Conservation (phyloP, 2,113 vertebrate genomes). For the Takifugu flavidus region DNA sequence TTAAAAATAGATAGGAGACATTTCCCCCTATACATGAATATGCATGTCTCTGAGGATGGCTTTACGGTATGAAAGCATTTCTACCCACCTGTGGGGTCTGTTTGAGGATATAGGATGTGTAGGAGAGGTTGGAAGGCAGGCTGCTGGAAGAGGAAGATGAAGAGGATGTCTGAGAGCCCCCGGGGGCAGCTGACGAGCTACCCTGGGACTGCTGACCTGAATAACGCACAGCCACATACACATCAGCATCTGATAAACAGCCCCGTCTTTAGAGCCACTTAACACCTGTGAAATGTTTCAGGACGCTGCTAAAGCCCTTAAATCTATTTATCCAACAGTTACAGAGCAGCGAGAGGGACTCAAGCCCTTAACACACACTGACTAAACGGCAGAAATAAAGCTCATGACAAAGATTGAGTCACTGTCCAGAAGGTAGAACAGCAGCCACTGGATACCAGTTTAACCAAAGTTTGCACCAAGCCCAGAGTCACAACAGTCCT, state of each 20-base stretch:
- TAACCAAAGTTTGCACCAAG: slow-evolving; percentile 11
- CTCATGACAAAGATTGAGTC: slow-evolving; percentile 23
- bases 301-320: slow-evolving; percentile 2
- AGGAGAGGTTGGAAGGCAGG: slow-evolving; percentile 90
- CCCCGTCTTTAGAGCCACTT: background rate
- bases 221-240: slow-evolving; percentile 50
- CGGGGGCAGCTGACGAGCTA: slow-evolving; percentile 61
- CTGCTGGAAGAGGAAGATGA: slow-evolving; percentile 79
- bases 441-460: slow-evolving; percentile 12
- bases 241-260: slow-evolving; percentile 31
- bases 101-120: slow-evolving; percentile 97
- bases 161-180: slow-evolving; percentile 63
- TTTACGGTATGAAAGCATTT: background rate
- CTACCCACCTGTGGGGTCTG: slow-evolving; percentile 84
- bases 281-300: too few relatives aligned
- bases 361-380: background rate
- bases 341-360: slow-evolving; percentile 2
- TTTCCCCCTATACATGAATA: background rate
- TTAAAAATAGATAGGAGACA: background rate
- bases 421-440: slow-evolving; percentile 14
- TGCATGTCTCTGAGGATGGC: background rate
- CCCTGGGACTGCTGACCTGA: slow-evolving; percentile 85
- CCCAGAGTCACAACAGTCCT: slow-evolving; percentile 4
- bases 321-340: slow-evolving; percentile 9
- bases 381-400: slow-evolving; percentile 11